phyloP scores from a whole-genome alignment of 2,888 invertebrate genomes.

The Corbicula japonica region DNA sequence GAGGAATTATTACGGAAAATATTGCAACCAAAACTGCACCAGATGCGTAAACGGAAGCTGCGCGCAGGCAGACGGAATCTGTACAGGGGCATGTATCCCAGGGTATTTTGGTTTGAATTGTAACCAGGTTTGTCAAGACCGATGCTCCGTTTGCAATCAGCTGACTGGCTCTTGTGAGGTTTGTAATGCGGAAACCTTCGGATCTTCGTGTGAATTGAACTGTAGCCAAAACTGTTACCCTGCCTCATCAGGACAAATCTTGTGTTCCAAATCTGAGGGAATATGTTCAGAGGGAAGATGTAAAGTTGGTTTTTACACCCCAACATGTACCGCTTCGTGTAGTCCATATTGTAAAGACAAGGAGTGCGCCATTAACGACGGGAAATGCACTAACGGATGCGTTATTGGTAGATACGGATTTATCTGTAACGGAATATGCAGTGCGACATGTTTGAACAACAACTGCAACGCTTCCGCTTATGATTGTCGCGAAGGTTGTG shows the following conservation, averaged over 20 bases:
- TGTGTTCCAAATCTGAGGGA: slow-evolving; percentile 39
- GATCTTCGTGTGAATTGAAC: slow-evolving; percentile 42
- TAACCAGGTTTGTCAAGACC: slow-evolving; percentile 31
- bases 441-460: slow-evolving; percentile 28
- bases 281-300: slow-evolving; percentile 35
- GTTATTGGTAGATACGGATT: slow-evolving; percentile 37
- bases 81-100: slow-evolving; percentile 30
- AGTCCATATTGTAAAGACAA: slow-evolving; percentile 18
- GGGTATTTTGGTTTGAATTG: slow-evolving; percentile 48
- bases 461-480: slow-evolving; percentile 33
- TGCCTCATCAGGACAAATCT: background rate
- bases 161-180: slow-evolving; percentile 43
- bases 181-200: slow-evolving; percentile 46
- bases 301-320: slow-evolving; percentile 32
- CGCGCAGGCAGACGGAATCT: slow-evolving; percentile 34
- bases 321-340: slow-evolving; percentile 34
- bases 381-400: slow-evolving; percentile 40
- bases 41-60: slow-evolving; percentile 44
- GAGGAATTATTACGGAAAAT: slow-evolving; percentile 13
- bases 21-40: slow-evolving; percentile 44
- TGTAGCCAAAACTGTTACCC: slow-evolving; percentile 49
- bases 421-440: slow-evolving; percentile 33
- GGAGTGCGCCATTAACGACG: slow-evolving; percentile 28
- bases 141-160: slow-evolving; percentile 46
- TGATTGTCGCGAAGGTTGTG: slow-evolving; percentile 48